Evolutionary conservation across 2,888 invertebrate species (phyloP), one percentile per base, ranked within the genome.

Genomic region (Acanthococcus lagerstroemiae): DNA sequence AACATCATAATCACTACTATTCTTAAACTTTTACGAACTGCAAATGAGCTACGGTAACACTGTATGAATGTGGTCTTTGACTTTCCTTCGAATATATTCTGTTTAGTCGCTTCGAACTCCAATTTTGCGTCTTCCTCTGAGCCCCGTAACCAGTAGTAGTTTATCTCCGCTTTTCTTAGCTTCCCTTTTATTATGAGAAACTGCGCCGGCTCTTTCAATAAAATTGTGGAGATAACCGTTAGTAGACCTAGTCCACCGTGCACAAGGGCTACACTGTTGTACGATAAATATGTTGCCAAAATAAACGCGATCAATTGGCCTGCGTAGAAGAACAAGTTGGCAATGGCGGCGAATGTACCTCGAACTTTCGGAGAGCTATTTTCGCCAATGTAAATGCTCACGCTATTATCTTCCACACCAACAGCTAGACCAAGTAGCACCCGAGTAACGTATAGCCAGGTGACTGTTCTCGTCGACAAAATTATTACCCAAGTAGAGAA

Each of bases 271-370:
- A 71, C 66, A 4, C 55, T 45, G 26, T 44, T 57, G 61, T 69
- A 70, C 4, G 71, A 68, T 4, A 70, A 68, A 30, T 68, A 69
- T 48, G 70, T 70, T 1, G 70, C 71, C 5, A 70, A 46, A 3
- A 67, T 37, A 63, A 70, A 72, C 57, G 69, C 70, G 6, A 70
- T 27, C 5, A 72, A 54, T 30, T 70, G 69, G 6, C 71, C 71
- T 5, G 69, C 26, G 55, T 70, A 70, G 5, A n/a, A n/a, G n/a
- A n/a, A n/a, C n/a, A n/a, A n/a, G n/a, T n/a, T n/a, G n/a, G n/a
- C n/a, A n/a, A n/a, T n/a, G n/a, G n/a, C n/a, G 4, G 26, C 55
- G 17, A 55, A 27, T 4, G 19, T 27, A 1, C 55, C 55, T 3
- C 55, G 27, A 3, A 55, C 12, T 6, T 12, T 2, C 3, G 55